These are phyloP conservation scores for Symphodus melops DNA, from an alignment of 2,113 vertebrate species.

Conservation along the genomic window DNA sequence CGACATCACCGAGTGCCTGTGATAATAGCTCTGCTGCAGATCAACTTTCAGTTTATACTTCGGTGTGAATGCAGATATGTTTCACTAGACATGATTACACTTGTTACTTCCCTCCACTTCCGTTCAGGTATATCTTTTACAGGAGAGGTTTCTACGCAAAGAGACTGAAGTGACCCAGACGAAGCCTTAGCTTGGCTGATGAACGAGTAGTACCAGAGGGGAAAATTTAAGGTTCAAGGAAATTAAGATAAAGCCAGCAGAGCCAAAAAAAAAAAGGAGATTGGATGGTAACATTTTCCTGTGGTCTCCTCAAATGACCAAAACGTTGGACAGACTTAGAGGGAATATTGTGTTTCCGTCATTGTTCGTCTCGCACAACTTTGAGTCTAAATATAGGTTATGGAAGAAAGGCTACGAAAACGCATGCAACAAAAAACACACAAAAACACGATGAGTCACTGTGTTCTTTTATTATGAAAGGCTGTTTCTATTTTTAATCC, in stretches of 20 bases:
- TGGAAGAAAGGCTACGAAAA: slow-evolving; percentile 39
- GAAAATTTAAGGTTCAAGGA: slow-evolving; percentile 56
- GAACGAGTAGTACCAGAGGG: slow-evolving; percentile 47
- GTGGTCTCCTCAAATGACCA: slow-evolving; percentile 50
- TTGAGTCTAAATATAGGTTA: slow-evolving; percentile 70
- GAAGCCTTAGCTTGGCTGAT: slow-evolving; percentile 37
- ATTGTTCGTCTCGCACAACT: slow-evolving; percentile 56
- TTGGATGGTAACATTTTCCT: slow-evolving; percentile 68
- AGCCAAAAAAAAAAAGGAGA: slow-evolving; percentile 46
- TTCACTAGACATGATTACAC: slow-evolving; percentile 66
- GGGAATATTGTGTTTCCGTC: slow-evolving; percentile 65
- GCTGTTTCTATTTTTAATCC: not conserved
- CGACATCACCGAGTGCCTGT: slow-evolving; percentile 54
- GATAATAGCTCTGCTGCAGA: slow-evolving; percentile 53
- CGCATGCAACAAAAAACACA: slow-evolving; percentile 2
- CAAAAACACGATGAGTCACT: slow-evolving; percentile 12
- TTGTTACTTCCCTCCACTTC: slow-evolving; percentile 58
- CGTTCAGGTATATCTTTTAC: slow-evolving; percentile 46
- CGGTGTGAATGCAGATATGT: slow-evolving; percentile 58
- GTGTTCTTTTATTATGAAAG: slow-evolving; percentile 14
- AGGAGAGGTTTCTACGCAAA: slow-evolving; percentile 52
- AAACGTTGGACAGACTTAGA: slow-evolving; percentile 54
- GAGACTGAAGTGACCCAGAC: slow-evolving; percentile 54
- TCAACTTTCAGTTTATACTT: slow-evolving; percentile 61
- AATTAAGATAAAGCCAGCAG: slow-evolving; percentile 49